A percentile compares a stretch with the other conserved stretches of the same genome.
phyloP scores from a whole-genome alignment of 1,140 invertebrate species.

The Zeugodacus cucurbitae region DNA sequence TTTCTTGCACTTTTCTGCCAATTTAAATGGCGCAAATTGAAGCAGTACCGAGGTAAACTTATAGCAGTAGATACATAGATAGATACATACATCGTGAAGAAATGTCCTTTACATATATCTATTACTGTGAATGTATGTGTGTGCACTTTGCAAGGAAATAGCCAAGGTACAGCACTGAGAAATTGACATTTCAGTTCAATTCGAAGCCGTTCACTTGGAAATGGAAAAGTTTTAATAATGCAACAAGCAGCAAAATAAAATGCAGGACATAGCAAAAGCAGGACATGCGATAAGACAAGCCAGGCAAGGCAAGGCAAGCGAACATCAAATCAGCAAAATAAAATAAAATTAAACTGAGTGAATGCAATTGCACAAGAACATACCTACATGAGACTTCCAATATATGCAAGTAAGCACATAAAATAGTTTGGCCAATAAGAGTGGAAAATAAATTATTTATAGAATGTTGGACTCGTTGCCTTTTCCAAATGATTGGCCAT shows the following conservation, averaged over 20 bases:
- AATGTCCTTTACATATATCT: neutral
- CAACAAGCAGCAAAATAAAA: conserved; percentile 58
- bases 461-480: neutral
- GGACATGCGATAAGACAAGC: conserved; percentile 42
- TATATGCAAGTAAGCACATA: neutral
- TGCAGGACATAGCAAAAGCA: conserved; percentile 58
- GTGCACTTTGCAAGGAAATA: neutral
- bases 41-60: neutral
- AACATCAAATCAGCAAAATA: neutral
- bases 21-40: conserved; percentile 17
- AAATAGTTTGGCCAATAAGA: neutral
- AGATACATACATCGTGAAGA: too few relatives aligned
- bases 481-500: neutral
- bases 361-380: neutral
- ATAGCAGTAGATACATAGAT: neutral
- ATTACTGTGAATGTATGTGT: neutral
- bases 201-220: conserved; percentile 37
- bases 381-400: neutral
- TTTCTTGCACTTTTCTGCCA: conserved; percentile 33
- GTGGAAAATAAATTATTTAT: neutral
- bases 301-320: neutral
- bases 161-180: conserved; percentile 41
- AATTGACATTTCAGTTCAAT: conserved; percentile 63
- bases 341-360: neutral
- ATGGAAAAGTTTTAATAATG: conserved; percentile 64